Evolutionary conservation across 1,140 invertebrate genomes (phyloP), one percentile per base, ranked within the genome.

Genomic region (Heliconius himera): DNA sequence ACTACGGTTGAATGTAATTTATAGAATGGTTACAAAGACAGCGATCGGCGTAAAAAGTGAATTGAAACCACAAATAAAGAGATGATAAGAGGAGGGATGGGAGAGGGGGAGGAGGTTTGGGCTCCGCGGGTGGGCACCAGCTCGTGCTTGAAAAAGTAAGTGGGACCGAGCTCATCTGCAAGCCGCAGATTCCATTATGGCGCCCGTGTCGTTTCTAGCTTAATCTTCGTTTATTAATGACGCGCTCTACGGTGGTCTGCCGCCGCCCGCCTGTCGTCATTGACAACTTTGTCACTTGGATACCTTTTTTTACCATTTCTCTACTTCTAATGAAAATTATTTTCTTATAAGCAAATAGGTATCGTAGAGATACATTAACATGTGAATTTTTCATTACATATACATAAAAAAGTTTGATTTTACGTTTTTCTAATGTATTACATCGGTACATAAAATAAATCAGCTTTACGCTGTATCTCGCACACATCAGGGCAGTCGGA

Each of bases 41-140:
- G 90, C 84, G 83, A 80, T 87, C 86, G 75, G 86, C 86, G 89
- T 92, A 94, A 94, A 94, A 94, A 93, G 90, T 83, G 88, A 93
- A 93, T 94, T 94, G 93, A 93, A 93, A 94, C 90, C 91, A 89
- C 91, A 91, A 92, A 92, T 91, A 90, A 92, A 88, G 89, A 92
- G 90, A 46, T 82, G 83, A 85, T 66, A 29, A 66, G 60, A 66
- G 60, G 60, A 66, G 11, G 60, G 11, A 66, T 66, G 13, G 26
- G 60, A 66, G 26, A 66, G 60, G 85, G 86, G 88, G n/a, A 80
- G 84, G 83, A 84, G 86, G 84, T 88, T 88, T 89, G 81, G 84
- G 82, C 90, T 83, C 89, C 77, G 91, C 93, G 91, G 93, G 93
- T 94, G 93, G 93, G 81, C 93, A 86, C 73, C 81, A 83, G 80